These are phyloP conservation scores for Torymus aiolomorphi DNA, from an alignment of 2,888 invertebrate genomes.

Conservation along the genomic window DNA sequence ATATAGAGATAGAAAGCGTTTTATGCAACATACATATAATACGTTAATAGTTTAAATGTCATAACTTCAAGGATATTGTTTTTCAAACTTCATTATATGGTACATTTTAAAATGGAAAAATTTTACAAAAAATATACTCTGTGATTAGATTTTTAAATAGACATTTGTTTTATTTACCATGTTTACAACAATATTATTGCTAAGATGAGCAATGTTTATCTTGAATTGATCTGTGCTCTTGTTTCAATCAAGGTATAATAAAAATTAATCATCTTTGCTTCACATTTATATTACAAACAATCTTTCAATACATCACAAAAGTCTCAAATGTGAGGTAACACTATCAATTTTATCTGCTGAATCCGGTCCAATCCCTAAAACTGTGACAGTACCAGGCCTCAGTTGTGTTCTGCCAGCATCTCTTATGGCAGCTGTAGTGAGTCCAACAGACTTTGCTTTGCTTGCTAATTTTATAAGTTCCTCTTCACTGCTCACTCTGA, in stretches of 20 bases:
- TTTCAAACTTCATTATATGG: conserved; percentile 38
- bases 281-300: conserved; percentile 33
- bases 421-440: conserved; percentile 76
- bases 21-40: neutral
- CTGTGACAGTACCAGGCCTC: conserved; percentile 82
- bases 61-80: conserved; percentile 39
- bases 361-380: conserved; percentile 86
- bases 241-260: neutral
- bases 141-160: conserved; percentile 53
- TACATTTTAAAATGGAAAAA: conserved; percentile 43
- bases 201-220: conserved; percentile 30
- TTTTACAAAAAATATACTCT: conserved; percentile 48
- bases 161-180: conserved; percentile 30
- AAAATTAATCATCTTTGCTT: conserved; percentile 27
- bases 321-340: conserved; percentile 81
- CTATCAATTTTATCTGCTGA: conserved; percentile 78
- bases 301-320: conserved; percentile 75
- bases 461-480: conserved; percentile 77
- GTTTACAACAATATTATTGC: conserved; percentile 7
- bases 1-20: conserved; percentile 11
- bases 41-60: conserved; percentile 18
- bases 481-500: conserved; percentile 78
- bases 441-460: conserved; percentile 77
- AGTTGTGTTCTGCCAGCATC: conserved; percentile 88
- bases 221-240: conserved; percentile 22